Evolutionary conservation across 2,797 vertebrate species (phyloP), one percentile per base, ranked within the genome.

Genomic region (Spondyliosoma cantharus): DNA sequence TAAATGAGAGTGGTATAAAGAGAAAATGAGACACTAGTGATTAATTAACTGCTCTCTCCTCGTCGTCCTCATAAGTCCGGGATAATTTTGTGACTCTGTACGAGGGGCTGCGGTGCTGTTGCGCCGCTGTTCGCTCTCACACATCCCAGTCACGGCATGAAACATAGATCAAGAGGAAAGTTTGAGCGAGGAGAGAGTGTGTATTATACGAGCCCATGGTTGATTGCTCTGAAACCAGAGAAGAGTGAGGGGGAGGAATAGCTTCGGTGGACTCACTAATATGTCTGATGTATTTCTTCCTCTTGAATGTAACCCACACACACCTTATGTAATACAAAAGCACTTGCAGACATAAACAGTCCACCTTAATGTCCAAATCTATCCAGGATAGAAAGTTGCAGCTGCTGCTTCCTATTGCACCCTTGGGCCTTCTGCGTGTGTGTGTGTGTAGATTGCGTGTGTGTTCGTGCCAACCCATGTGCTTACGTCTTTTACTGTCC

Each of bases 101-200:
- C 3, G 19, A 71, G 58, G 37, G 62, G 71, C 87, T 70, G 75
- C 70, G 60, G 76, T 25, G 53, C 84, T 9, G 61, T 32, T 48
- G 58, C 17, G 75, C 57, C 66, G 71, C 15, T 32, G 48, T 60
- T 81, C 11, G 4, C 66, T 74, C 86, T 89, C 62, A 8, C 46
- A 45, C 67, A 78, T 63, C 60, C 82, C 76, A 79, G 85, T 71
- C 63, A 45, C 67, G 74, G 64, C 90, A 90, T 92, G 84, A 92
- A 93, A 92, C 87, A 91, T 90, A 91, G 93, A 92, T 93, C 89
- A 92, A 91, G 89, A 89, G 81, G 86, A 90, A 89, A 82, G 86
- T 88, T 86, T 87, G 80, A 90, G 85, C 58, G 8, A 58, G 80
- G 81, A 78, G 88, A 76, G 76, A 54, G 71, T 56, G 50, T 54